Conservation (phyloP, 2,113 vertebrate species). For the Phrynosoma blainvillii region DNA sequence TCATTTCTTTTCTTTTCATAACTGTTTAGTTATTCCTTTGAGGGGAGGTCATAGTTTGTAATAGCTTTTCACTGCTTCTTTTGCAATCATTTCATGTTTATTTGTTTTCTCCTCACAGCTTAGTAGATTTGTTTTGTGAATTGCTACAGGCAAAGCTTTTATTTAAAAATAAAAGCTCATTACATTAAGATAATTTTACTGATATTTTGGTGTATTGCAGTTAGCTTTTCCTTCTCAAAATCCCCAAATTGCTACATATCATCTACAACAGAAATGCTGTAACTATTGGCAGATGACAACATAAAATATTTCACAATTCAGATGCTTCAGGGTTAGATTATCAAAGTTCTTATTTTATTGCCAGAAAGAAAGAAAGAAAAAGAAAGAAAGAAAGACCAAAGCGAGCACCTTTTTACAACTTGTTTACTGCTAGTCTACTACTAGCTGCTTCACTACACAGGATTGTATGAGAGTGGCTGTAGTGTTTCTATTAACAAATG, state of each 20-base stretch:
- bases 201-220: conserved; percentile 30
- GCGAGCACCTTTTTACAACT: neutral
- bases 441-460: too few species aligned
- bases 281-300: conserved; percentile 46
- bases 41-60: conserved; percentile 49
- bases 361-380: neutral
- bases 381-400: neutral
- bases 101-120: conserved; percentile 63
- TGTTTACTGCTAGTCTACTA: neutral
- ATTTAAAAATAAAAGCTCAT: conserved; percentile 71
- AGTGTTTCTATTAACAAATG: neutral
- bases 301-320: conserved; percentile 45
- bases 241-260: conserved; percentile 51
- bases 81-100: conserved; percentile 66
- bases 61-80: conserved; percentile 61
- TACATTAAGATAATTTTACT: conserved; percentile 65
- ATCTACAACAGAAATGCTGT: conserved; percentile 48
- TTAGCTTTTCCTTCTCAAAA: conserved; percentile 49
- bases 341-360: conserved; percentile 34
- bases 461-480: neutral
- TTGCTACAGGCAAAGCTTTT: conserved; percentile 53
- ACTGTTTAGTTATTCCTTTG: conserved; percentile 39
- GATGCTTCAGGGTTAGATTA: conserved; percentile 21
- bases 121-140: conserved; percentile 60
- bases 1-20: conserved; percentile 38